Base-by-base conservation (phyloP, 2,113 vertebrate genomes). In the Lophius piscatorius region DNA sequence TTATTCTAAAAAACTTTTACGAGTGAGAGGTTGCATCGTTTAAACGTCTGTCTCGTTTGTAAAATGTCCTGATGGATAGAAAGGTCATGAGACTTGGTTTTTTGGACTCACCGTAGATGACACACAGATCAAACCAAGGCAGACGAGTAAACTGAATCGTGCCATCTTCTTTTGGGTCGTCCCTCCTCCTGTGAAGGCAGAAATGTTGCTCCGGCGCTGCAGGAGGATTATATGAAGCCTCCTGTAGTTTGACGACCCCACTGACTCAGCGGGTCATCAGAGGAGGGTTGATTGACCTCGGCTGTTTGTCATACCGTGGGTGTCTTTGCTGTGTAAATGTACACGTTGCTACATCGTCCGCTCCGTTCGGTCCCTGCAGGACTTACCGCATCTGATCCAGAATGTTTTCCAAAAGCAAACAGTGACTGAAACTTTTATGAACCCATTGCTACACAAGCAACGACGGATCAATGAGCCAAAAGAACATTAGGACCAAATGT, bases 21-120 rank as follows among this genome's bases (percentile, higher is more conserved):
- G n/a, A n/a, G n/a, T n/a, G n/a, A n/a, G n/a, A n/a, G n/a, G n/a
- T n/a, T n/a, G n/a, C n/a, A n/a, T n/a, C n/a, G n/a, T n/a, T n/a
- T n/a, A n/a, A n/a, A n/a, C n/a, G n/a, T n/a, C n/a, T n/a, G n/a
- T n/a, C n/a, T 10, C 9, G 29, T 9, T 31, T 28, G 5, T 28
- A 11, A 33, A 12, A 10, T 11, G 10, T 33, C 9, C 9, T 11
- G 11, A 33, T 33, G 31, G 31, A 33, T 11, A 3, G 10, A 33
- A 3, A 14, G 11, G 13, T 13, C 3, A 3, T 35, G 44, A 6
- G 24, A 17, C 13, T 2, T 1, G 9, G 22, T n/a, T n/a, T n/a
- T n/a, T n/a, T n/a, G 38, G 8, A n/a, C 80, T 89, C 61, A 90
- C 89, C 82, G 18, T 13, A 2, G 75, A 52, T 11, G 71, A 57